Conservation (phyloP, 2,113 vertebrate genomes). For the Emydura subglobosa region DNA sequence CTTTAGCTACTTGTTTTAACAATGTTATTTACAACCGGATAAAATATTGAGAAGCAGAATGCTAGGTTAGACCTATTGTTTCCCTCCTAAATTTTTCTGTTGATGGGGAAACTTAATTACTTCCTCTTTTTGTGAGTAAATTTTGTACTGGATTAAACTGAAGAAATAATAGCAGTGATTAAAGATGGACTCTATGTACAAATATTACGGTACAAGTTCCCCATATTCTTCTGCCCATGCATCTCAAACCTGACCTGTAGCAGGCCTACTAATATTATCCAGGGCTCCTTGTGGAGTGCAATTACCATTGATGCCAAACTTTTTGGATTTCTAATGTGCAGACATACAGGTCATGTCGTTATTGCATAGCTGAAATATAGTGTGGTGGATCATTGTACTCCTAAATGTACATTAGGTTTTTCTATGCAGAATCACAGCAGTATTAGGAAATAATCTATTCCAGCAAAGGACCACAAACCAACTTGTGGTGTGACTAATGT, state of each 20-base stretch:
- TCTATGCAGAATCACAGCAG: background rate
- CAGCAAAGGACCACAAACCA: background rate
- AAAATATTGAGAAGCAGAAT: background rate
- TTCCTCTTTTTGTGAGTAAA: background rate
- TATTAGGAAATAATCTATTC: background rate
- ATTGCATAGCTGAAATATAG: background rate
- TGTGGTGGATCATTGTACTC: background rate
- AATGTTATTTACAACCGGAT: background rate
- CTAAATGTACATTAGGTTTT: background rate
- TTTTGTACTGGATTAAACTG: background rate
- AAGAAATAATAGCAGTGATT: background rate
- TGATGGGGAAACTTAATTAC: background rate
- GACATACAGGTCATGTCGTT: background rate
- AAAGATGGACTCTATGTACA: background rate
- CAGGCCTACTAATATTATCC: background rate
- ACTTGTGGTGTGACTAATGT: background rate
- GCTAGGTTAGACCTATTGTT: background rate
- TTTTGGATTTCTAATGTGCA: rapidly evolving
- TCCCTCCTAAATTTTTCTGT: background rate
- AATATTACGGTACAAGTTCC: background rate
- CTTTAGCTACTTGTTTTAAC: background rate
- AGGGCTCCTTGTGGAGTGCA: background rate
- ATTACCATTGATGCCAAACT: background rate
- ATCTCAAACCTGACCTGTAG: background rate
- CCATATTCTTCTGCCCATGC: background rate